A percentile compares a stretch with the other conserved stretches of the same genome.
Conservation (phyloP, 1,140 invertebrate species). For the Drosophila lacteicornis region DNA sequence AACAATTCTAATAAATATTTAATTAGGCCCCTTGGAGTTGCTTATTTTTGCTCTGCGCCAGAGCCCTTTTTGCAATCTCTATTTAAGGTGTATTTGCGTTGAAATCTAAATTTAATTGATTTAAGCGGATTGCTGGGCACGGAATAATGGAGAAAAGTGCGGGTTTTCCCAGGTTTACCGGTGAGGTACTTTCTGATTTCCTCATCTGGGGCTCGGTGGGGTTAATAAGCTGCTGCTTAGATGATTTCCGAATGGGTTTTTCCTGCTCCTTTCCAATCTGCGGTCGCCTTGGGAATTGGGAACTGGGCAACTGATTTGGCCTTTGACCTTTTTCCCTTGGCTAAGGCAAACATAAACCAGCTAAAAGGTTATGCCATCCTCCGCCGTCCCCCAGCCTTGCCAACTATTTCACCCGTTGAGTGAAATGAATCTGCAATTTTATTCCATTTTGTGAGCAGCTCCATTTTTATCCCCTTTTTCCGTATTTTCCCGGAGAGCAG, state of each 20-base stretch:
- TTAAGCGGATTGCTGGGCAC: constrained; percentile 45
- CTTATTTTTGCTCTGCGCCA: background rate
- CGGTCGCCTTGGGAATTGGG: constrained; percentile 42
- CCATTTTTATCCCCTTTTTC: constrained; percentile 32
- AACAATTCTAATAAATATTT: constrained; percentile 40
- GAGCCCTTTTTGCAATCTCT: background rate
- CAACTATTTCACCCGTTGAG: constrained; percentile 45
- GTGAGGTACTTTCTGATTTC: background rate
- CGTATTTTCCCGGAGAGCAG: constrained; percentile 10
- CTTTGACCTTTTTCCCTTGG: constrained; percentile 40
- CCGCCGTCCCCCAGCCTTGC: background rate
- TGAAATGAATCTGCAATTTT: constrained; percentile 82
- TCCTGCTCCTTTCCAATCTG: constrained; percentile 11
- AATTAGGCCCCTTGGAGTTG: constrained; percentile 22
- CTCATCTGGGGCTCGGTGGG: constrained; percentile 4
- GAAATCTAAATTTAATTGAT: constrained; percentile 56
- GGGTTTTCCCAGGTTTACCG: constrained; percentile 1
- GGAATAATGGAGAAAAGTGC: background rate
- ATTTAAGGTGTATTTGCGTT: constrained; percentile 26
- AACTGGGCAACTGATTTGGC: constrained; percentile 17
- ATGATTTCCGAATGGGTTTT: constrained; percentile 34
- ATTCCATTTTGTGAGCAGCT: constrained; percentile 65
- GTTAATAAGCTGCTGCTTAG: constrained; percentile 38
- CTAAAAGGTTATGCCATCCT: constrained; percentile 58
- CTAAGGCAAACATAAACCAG: constrained; percentile 48